phyloP scores from a whole-genome alignment of 2,888 invertebrate species.

The Entomobrya proxima region DNA sequence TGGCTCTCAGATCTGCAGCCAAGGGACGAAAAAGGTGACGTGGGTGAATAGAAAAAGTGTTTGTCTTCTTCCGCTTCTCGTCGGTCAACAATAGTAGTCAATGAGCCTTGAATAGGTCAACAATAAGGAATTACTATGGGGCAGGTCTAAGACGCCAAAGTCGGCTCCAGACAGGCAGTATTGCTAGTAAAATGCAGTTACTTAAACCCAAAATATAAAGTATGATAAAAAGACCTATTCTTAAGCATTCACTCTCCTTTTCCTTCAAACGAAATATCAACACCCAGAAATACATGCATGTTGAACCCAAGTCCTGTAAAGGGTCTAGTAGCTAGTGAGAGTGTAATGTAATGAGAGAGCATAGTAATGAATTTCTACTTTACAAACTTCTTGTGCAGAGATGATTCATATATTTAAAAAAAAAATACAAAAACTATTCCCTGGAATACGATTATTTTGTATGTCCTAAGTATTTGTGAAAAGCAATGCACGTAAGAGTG shows the following conservation, averaged over 20 bases:
- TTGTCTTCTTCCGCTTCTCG: slow-evolving; percentile 13
- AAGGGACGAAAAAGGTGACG: background rate
- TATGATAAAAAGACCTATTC: background rate
- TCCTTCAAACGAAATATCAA: background rate
- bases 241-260: background rate
- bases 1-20: background rate
- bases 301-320: background rate
- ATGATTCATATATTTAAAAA: too few species aligned
- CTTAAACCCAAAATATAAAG: background rate
- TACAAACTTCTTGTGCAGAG: too few species aligned
- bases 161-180: slow-evolving; percentile 10
- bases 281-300: background rate
- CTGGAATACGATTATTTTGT: too few species aligned
- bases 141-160: slow-evolving; percentile 32
- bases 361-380: too few species aligned
- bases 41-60: background rate
- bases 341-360: too few species aligned
- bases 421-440: too few species aligned
- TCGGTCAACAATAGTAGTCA: slow-evolving; percentile 2
- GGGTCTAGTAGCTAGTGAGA: too few species aligned
- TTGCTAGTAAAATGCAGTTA: background rate
- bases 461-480: too few species aligned
- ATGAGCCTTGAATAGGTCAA: slow-evolving; percentile 23
- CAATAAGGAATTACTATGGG: slow-evolving; percentile 7
- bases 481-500: too few species aligned